These are phyloP conservation scores for Ophion ventricosus DNA, from an alignment of 2,888 invertebrate genomes.

Conservation along the genomic window DNA sequence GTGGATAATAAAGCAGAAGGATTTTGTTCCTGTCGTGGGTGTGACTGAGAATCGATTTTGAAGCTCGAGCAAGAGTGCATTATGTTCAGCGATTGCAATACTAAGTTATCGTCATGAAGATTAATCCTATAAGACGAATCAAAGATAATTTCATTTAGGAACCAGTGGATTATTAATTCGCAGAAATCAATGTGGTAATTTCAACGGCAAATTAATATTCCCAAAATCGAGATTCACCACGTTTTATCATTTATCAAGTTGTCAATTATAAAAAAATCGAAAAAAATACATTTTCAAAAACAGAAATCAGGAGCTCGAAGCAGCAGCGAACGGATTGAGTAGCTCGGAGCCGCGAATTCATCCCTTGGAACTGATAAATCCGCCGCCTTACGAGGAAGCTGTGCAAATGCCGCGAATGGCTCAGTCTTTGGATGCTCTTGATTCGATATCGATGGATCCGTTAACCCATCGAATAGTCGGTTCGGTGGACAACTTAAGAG, in stretches of 20 bases:
- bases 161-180: not conserved
- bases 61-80: not conserved
- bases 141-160: not conserved
- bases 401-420: constrained; percentile 89
- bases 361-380: constrained; percentile 86
- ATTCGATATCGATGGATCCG: constrained; percentile 73
- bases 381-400: constrained; percentile 92
- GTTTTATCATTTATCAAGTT: not conserved
- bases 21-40: not conserved
- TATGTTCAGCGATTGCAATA: not conserved
- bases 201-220: not conserved
- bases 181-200: not conserved
- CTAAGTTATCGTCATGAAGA: too few species aligned
- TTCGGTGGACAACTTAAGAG: constrained; percentile 78
- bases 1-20: not conserved
- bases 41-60: not conserved
- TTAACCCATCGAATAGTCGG: constrained; percentile 70
- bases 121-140: not conserved
- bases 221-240: not conserved
- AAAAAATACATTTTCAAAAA: not conserved
- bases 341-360: constrained; percentile 85
- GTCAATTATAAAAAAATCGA: not conserved
- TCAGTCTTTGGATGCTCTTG: constrained; percentile 78
- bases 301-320: constrained; percentile 73
- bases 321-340: constrained; percentile 62